Evolutionary conservation across 2,797 vertebrate genomes (phyloP).

Genomic region (Setipinna tenuifilis): DNA sequence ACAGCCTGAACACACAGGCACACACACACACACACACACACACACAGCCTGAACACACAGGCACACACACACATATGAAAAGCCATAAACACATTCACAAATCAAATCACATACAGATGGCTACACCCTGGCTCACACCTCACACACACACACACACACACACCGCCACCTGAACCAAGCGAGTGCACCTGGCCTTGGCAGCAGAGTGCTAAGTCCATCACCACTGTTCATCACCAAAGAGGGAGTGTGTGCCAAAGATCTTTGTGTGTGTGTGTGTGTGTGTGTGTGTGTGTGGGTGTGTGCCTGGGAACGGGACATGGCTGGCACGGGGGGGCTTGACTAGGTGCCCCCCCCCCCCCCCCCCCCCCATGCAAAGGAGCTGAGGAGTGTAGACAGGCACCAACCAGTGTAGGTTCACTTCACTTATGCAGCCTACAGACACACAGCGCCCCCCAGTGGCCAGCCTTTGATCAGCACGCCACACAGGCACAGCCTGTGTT

Average conservation of each 20-base stretch:
- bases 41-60: too few species aligned
- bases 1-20: not conserved
- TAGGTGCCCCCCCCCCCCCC: too few species aligned
- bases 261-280: too few species aligned
- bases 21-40: not conserved
- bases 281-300: too few species aligned
- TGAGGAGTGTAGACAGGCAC: not conserved
- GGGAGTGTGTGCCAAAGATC: not conserved
- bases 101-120: constrained; percentile 73
- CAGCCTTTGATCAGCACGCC: not conserved
- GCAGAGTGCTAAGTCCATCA: not conserved
- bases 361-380: too few species aligned
- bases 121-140: constrained; percentile 90
- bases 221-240: not conserved
- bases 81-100: too few species aligned
- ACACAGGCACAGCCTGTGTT: not conserved
- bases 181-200: not conserved
- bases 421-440: not conserved
- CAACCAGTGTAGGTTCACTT: not conserved
- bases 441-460: not conserved
- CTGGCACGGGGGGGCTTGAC: not conserved
- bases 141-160: constrained; percentile 47
- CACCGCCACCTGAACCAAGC: not conserved
- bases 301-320: not conserved
- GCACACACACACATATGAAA: not conserved